Conservation (phyloP, 1,140 invertebrate genomes). For the Listronotus oregonensis region DNA sequence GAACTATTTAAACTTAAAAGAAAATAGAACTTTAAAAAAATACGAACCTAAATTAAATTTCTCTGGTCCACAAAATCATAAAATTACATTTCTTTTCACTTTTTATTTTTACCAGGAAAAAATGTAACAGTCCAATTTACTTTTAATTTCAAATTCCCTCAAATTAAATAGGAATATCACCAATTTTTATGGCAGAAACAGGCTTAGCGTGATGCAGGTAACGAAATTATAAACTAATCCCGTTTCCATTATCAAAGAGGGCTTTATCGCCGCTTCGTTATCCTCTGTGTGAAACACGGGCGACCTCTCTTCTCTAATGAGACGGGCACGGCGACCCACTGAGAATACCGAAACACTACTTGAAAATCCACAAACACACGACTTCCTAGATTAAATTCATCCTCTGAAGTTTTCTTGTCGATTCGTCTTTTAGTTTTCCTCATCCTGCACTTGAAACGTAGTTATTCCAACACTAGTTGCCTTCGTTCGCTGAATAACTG, state of each 20-base stretch:
- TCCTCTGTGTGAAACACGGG: constrained; percentile 43
- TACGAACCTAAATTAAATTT: too few relatives aligned
- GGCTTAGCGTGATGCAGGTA: constrained; percentile 28
- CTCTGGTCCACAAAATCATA: too few relatives aligned
- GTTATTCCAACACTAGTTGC: constrained; percentile 53
- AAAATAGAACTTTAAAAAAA: too few relatives aligned
- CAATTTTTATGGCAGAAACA: neutral
- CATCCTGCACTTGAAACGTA: constrained; percentile 52
- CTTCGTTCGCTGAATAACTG: constrained; percentile 13
- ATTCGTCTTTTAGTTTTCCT: constrained; percentile 54
- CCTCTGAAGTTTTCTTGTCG: constrained; percentile 54
- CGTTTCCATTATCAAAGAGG: constrained; percentile 49
- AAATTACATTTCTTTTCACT: too few relatives aligned
- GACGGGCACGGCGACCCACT: constrained; percentile 42
- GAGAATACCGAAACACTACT: constrained; percentile 56
- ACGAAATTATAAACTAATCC: constrained; percentile 49
- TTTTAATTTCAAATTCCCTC: constrained; percentile 14
- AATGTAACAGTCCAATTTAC: neutral
- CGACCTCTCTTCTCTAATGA: constrained; percentile 44
- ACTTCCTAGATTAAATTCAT: constrained; percentile 53
- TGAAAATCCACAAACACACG: constrained; percentile 54
- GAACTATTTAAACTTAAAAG: too few relatives aligned
- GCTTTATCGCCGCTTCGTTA: constrained; percentile 49
- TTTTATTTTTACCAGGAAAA: neutral
- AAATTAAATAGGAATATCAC: constrained; percentile 11